phyloP scores from a whole-genome alignment of 2,797 vertebrate species.

The Aselliscus stoliczkanus region DNA sequence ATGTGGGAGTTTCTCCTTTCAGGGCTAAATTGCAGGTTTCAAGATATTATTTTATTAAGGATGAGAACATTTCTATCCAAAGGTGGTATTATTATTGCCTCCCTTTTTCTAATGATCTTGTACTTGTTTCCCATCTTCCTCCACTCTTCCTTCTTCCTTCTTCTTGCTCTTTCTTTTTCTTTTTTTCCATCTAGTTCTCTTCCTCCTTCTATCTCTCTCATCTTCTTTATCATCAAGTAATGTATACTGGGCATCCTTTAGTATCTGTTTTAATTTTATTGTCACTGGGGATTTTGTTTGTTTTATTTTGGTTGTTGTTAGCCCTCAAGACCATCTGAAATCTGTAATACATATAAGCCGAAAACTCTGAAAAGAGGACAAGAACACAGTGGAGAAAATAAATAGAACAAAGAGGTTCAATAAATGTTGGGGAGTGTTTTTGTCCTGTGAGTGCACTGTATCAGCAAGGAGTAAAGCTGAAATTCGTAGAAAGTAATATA shows the following conservation, averaged over 20 bases:
- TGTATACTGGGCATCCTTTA: background rate
- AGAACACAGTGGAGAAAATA: conserved; percentile 9
- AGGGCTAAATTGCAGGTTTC: background rate
- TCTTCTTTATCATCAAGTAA: background rate
- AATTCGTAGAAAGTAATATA: conserved; percentile 13
- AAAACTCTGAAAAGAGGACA: conserved; percentile 35
- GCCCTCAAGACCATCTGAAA: conserved; percentile 7
- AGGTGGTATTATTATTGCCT: background rate
- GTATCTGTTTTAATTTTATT: background rate
- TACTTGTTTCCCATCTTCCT: background rate
- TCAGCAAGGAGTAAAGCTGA: conserved; percentile 16
- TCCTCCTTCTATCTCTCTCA: background rate
- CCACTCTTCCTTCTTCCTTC: background rate
- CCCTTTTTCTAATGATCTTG: background rate
- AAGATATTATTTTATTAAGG: conserved; percentile 20
- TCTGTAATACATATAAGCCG: conserved; percentile 6
- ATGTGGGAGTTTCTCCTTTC: background rate
- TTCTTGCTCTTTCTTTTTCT: background rate
- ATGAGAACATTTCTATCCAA: conserved; percentile 10
- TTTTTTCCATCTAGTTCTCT: background rate
- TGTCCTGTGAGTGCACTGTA: background rate
- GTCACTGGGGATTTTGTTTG: background rate
- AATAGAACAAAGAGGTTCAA: conserved; percentile 7
- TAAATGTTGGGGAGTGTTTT: background rate
- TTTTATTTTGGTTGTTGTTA: background rate